A percentile compares a stretch with the other conserved stretches of the same genome.
Evolutionary conservation across 2,113 vertebrate species (phyloP).

Genomic region (Synodontis membranacea): DNA sequence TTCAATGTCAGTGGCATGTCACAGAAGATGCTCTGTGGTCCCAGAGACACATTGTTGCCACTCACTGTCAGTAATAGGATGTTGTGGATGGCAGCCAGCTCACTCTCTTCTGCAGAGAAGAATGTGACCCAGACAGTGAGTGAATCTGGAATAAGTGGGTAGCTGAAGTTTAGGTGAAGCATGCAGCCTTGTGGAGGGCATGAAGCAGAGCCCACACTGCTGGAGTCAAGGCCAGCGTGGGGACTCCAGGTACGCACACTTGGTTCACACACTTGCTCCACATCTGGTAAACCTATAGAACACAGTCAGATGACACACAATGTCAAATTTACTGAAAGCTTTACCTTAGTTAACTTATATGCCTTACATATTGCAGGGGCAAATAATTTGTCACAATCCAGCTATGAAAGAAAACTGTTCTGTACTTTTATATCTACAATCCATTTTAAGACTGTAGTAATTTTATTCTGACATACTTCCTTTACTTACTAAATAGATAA

Average conservation of each 20-base stretch:
- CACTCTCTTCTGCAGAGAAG: slow-evolving; percentile 84
- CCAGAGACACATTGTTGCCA: slow-evolving; percentile 86
- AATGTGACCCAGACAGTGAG: slow-evolving; percentile 95
- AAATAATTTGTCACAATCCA: slow-evolving; percentile 3
- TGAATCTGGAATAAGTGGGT: slow-evolving; percentile 85
- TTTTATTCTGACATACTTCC: background rate
- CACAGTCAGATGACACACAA: background rate
- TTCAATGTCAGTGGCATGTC: slow-evolving; percentile 89
- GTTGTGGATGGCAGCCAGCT: slow-evolving; percentile 84
- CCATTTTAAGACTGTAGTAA: background rate
- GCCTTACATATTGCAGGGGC: background rate
- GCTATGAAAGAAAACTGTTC: background rate
- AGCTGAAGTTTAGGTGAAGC: slow-evolving; percentile 88
- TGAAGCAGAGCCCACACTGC: slow-evolving; percentile 77
- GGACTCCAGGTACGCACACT: slow-evolving; percentile 97
- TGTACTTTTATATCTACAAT: background rate
- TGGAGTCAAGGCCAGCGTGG: slow-evolving; percentile 83
- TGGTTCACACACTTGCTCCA: slow-evolving; percentile 93
- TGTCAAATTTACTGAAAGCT: background rate
- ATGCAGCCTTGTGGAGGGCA: slow-evolving; percentile 89
- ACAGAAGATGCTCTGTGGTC: slow-evolving; percentile 91
- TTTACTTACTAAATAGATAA: background rate
- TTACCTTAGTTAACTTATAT: background rate
- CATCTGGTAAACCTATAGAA: slow-evolving; percentile 87
- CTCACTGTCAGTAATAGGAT: slow-evolving; percentile 84